phyloP scores from a whole-genome alignment of 2,888 invertebrate species.

The Ophonus ardosiacus region DNA sequence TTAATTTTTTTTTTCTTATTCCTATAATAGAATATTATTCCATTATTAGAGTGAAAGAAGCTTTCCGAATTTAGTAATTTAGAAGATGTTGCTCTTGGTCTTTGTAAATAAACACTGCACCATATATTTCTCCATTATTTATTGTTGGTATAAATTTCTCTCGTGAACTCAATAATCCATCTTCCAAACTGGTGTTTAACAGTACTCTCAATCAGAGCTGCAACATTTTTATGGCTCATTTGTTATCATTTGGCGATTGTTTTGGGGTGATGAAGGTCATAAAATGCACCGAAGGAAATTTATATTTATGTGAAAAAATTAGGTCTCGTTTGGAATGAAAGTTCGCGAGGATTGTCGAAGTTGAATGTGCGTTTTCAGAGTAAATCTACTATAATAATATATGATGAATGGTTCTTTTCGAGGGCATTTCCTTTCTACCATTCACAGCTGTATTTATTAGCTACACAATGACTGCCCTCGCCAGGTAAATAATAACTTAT shows the following conservation, averaged over 20 bases:
- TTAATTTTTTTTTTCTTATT: too few species aligned
- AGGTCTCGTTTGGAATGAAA: constrained; percentile 38
- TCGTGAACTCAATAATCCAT: too few species aligned
- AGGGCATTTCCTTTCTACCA: constrained; percentile 17
- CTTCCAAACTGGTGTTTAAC: too few species aligned
- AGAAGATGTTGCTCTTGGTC: too few species aligned
- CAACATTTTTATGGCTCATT: not conserved
- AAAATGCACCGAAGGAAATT: constrained; percentile 26
- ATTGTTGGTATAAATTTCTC: too few species aligned
- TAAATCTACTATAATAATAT: constrained; percentile 59
- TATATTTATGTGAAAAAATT: constrained; percentile 51
- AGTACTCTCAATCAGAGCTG: too few species aligned
- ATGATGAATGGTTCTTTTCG: constrained; percentile 54
- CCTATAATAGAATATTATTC: too few species aligned
- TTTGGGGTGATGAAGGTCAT: constrained; percentile 11
- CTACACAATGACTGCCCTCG: constrained; percentile 1
- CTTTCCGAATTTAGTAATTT: too few species aligned
- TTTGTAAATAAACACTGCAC: too few species aligned
- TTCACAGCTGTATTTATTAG: constrained; percentile 36
- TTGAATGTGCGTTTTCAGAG: constrained; percentile 28
- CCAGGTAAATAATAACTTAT: constrained; percentile 42
- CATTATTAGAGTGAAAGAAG: too few species aligned
- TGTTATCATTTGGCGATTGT: constrained; percentile 15
- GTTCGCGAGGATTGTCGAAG: constrained; percentile 41
- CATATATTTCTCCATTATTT: too few species aligned